phyloP scores from a whole-genome alignment of 2,888 invertebrate species.

The Aradus depressus region DNA sequence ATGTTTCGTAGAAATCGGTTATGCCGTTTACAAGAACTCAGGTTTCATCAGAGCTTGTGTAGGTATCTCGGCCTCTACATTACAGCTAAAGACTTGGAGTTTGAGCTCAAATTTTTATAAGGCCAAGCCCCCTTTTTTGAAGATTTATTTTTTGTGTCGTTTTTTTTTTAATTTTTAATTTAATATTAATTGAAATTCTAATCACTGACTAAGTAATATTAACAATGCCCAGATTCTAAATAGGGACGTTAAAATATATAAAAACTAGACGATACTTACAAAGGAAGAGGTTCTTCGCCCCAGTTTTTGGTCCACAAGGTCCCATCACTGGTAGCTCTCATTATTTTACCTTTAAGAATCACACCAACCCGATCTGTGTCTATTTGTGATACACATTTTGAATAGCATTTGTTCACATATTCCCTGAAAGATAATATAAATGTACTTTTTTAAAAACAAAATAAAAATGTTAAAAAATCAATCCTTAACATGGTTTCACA shows the following conservation, averaged over 20 bases:
- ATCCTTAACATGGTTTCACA: background rate
- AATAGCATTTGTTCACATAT: conserved; percentile 87
- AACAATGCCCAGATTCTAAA: no score
- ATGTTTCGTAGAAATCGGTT: no score
- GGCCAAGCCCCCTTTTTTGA: no score
- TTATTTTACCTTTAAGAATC: conserved; percentile 86
- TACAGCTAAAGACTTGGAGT: no score
- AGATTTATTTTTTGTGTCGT: no score
- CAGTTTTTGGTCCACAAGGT: conserved; percentile 86
- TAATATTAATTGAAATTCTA: no score
- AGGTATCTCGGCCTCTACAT: no score
- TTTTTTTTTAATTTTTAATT: no score
- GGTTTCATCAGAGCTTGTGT: no score
- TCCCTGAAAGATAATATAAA: conserved; percentile 34
- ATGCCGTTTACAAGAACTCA: no score
- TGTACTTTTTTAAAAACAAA: background rate
- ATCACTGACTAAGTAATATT: no score
- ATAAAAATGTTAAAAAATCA: background rate
- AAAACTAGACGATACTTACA: conserved; percentile 27
- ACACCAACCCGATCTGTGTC: conserved; percentile 92
- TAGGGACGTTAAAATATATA: background rate
- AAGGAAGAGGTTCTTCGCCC: conserved; percentile 87
- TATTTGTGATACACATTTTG: conserved; percentile 72
- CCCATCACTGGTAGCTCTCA: conserved; percentile 76
- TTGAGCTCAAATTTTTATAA: no score